Evolutionary conservation across 2,797 vertebrate genomes (phyloP), one percentile per base, ranked within the genome.

Genomic region (Sebastes hubbsi): DNA sequence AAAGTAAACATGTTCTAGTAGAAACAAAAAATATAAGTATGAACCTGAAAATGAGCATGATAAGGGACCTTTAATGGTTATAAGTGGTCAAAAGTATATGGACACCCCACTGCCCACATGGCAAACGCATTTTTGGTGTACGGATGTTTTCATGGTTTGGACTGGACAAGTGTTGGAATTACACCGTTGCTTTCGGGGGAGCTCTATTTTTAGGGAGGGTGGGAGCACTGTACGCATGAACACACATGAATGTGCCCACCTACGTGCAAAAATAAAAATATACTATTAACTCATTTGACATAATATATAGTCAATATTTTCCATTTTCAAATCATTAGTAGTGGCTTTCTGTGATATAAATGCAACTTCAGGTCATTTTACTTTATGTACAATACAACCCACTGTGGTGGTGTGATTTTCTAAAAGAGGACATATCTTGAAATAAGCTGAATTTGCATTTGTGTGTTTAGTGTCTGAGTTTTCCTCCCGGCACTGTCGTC

Each of bases 401-500:
- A 11, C 16, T 32, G 5, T 13, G 20, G 42, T 20, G 18, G 13
- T 59, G 36, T 11, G 30, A 8, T 27, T 63, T 67, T 7, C 9
- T 22, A n/a, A 25, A 42, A 20, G 8, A 42, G 11, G n/a, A 20
- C 4, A 20, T 16, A 12, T 52, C 49, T 27, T 9, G 14, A 65
- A 46, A 34, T 11, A 8, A 72, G 60, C 42, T 2, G 16, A 56
- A 54, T 80, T 69, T 63, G 64, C 56, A 62, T 78, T 59, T 62
- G 55, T 55, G 55, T 64, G 5, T 82, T 80, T 61, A 13, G 2
- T 49, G 14, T 27, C 66, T 30, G 66, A 32, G 60, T 34, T 74
- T 18, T 84, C 64, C 62, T 82, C 68, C 59, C 12, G 59, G 75
- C 52, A 42, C 27, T 5, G 72, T 73, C 64, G 8, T 75, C 77